Evolutionary conservation across 2,888 invertebrate species (phyloP), one percentile per base, ranked within the genome.

Genomic region (Cheilosia scutellata): DNA sequence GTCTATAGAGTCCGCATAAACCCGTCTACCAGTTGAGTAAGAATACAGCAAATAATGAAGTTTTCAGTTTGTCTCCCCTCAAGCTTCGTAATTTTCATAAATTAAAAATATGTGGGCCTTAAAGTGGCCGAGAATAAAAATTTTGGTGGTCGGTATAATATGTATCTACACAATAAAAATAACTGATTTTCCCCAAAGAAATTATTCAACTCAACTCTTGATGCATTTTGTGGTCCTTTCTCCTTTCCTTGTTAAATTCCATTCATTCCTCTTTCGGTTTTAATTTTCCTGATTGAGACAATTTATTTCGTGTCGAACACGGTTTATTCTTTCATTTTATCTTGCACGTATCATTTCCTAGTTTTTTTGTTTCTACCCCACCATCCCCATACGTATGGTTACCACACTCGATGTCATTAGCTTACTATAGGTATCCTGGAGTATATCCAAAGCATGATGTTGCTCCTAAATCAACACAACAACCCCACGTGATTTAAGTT

Each of bases 401-500:
- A 51, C 47, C 62, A 11, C 49, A 66, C 42, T 57, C 68, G 27
- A 68, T 75, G 51, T 75, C 70, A 84, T 80, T 75, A 70, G 75
- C 58, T 75, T 20, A n/a, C 51, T 20, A 4, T 31, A 16, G 33
- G 25, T 33, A 29, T 47, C 40, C 11, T 20, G 42, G 4, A 37
- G 16, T 47, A 51, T 44, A 44, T 66, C 68, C 40, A 51, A 13
- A 37, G 70, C 51, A 75, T 74, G 65, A 44, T 84, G 62, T 79
- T 71, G 63, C 80, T 71, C 80, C 75, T 80, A 80, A 84, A 80
- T 84, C 80, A 84, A 75, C 84, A 80, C 58, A 53, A 55, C 70
- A 80, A 80, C 70, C 63, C 58, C 49, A 60, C 70, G 84, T 84
- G 80, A 80, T 84, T 84, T 80, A 84, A 80, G 80, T 71, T 80